Evolutionary conservation across 2,113 vertebrate genomes (phyloP), one percentile per base, ranked within the genome.

Genomic region (Rhinopomastus cyanomelas): DNA sequence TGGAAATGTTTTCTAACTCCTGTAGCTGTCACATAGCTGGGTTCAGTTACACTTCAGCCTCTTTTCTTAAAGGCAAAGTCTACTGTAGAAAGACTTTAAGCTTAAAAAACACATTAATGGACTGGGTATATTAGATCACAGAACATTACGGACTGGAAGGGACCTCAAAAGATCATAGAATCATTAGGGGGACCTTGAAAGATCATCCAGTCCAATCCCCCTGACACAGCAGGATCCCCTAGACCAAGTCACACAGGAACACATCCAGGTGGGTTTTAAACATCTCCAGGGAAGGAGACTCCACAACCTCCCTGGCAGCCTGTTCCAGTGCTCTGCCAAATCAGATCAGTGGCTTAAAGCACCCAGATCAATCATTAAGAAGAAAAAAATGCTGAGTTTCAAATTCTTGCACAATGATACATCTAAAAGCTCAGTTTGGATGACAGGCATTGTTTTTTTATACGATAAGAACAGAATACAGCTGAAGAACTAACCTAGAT

Each of bases 1-100:
- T 94, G 96, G 93, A 89, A 94, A 93, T 69, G 81, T 94, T 94
- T 94, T 91, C 84, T 77, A 72, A 78, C 81, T 80, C 22, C 52
- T 89, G 79, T 65, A 72, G 90, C 90, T 90, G 85, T 78, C 89
- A 76, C 79, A 88, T 13, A 34, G 32, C 75, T 91, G 90, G 72
- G 65, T 88, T 81, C 87, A 30, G 69, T 68, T 61, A 61, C 76
- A 37, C 30, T 84, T 69, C 74, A 93, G 80, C 62, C 11, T 9
- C 29, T 25, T 15, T 88, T 89, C 86, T 94, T 74, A 59, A 90
- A 91, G 82, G 82, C 46, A 80, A 66, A 91, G 25, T 64, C 16
- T 56, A 65, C 64, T 53, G 48, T 23, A 85, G 90, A 87, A 64
- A 80, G 46, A 44, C 16, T 64, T 69, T 44, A 66, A 59, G 53